A percentile compares a stretch with the other conserved stretches of the same genome.
phyloP scores from a whole-genome alignment of 1,140 invertebrate species.

The Heliconius eleuchia region DNA sequence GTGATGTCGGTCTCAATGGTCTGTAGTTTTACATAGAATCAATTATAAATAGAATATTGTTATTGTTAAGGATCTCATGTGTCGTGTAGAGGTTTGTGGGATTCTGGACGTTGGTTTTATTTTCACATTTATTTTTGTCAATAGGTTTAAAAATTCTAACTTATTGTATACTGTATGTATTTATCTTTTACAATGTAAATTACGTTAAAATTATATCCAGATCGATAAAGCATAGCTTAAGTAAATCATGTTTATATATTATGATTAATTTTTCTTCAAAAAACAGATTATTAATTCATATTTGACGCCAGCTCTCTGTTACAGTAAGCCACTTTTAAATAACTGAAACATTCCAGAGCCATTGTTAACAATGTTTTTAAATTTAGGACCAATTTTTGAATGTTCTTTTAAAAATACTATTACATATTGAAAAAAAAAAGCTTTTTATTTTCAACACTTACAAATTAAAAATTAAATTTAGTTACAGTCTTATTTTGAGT shows the following conservation, averaged over 20 bases:
- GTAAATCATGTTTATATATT: slow-evolving; percentile 29
- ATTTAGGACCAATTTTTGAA: slow-evolving; percentile 80
- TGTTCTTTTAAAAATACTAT: slow-evolving; percentile 81
- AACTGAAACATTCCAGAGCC: slow-evolving; percentile 78
- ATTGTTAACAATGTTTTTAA: slow-evolving; percentile 80
- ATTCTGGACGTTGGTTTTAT: slow-evolving; percentile 64
- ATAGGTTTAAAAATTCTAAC: slow-evolving; percentile 28
- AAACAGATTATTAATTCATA: slow-evolving; percentile 30
- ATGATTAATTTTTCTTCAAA: slow-evolving; percentile 29
- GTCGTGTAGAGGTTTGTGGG: slow-evolving; percentile 68
- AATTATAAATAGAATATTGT: slow-evolving; percentile 79
- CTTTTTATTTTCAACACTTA: slow-evolving; percentile 31
- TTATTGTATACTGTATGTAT: slow-evolving; percentile 33
- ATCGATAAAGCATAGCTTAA: slow-evolving; percentile 35
- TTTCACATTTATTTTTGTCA: slow-evolving; percentile 41
- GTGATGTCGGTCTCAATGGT: slow-evolving; percentile 79
- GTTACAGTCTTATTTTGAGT: slow-evolving; percentile 23
- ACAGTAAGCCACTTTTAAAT: slow-evolving; percentile 66
- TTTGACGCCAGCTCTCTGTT: slow-evolving; percentile 63
- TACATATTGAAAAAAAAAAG: slow-evolving; percentile 66
- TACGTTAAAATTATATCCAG: slow-evolving; percentile 28
- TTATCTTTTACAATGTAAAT: slow-evolving; percentile 29
- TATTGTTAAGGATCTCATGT: slow-evolving; percentile 80
- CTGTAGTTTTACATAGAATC: slow-evolving; percentile 75
- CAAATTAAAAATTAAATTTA: slow-evolving; percentile 12